Evolutionary conservation across 2,113 vertebrate species (phyloP), one percentile per base, ranked within the genome.

Genomic region (Petaurus breviceps): DNA sequence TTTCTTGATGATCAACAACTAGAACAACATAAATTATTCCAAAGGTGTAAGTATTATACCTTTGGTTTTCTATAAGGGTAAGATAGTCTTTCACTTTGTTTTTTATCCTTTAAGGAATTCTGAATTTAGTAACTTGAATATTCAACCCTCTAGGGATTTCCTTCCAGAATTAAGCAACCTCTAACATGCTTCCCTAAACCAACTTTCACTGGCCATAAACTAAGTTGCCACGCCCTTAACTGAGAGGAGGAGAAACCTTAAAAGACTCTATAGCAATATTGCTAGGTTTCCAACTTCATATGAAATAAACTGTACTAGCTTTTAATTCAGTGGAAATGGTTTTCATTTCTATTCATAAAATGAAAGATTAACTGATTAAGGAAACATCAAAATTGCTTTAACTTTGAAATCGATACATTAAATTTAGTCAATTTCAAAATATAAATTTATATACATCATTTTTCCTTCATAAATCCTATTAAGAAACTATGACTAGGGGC

Each of bases 301-400:
- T 93, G 24, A 31, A 93, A 49, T 26, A 19, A 51, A 53, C 10
- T 8, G 68, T 31, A 51, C 50, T 31, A 3, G 22, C 10, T 92
- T 91, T 57, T 51, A 55, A 91, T 91, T 93, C 37, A 16, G 77
- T 26, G 51, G 43, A 43, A 89, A 96, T n/a, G 89, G 6, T 92
- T 51, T 50, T 11, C 61, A 28, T 4, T 9, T 46, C 50, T 47
- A 57, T 23, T 53, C 89, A 54, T 94, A 95, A 95, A 95, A 77
- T 77, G 93, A 97, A 96, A 94, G 90, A 94, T 93, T 94, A 90
- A 91, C 12, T 92, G n/a, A 24, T 93, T 90, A 96, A 93, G 57
- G 92, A 92, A 95, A 84, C 68, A 94, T 55, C 91, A 47, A 92
- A 97, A 89, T 47, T 91, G 77, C 92, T 94, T 96, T 90, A 54